Percentiles rank a stretch among this genome's conserved stretches.
These are phyloP conservation scores for Drosophila kohkoa DNA, from an alignment of 1,140 invertebrate genomes.

Conservation along the genomic window DNA sequence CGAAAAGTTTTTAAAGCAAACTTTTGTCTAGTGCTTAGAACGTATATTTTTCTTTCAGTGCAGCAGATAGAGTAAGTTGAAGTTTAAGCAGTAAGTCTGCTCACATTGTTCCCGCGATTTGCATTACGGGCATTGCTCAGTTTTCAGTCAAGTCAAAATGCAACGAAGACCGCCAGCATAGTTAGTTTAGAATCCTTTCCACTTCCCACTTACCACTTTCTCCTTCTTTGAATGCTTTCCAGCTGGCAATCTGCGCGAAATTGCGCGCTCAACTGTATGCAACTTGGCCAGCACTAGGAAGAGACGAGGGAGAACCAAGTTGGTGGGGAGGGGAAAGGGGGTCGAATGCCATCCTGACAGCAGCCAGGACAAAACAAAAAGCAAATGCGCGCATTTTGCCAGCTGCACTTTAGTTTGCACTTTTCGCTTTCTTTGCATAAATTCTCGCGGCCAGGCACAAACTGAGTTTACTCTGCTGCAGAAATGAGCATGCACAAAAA, in stretches of 20 bases:
- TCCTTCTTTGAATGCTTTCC: conserved; percentile 14
- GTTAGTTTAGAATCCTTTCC: conserved; percentile 3
- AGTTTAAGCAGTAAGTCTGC: conserved; percentile 30
- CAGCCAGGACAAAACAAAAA: conserved; percentile 68
- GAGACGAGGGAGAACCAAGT: neutral
- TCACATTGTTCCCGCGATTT: conserved; percentile 77
- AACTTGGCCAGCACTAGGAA: conserved; percentile 1
- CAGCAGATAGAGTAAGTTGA: neutral
- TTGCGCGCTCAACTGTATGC: conserved; percentile 74
- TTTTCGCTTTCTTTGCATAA: conserved; percentile 83
- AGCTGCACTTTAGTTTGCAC: conserved; percentile 80
- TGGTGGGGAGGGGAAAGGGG: neutral
- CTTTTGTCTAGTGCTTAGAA: too few species aligned
- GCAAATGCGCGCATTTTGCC: conserved; percentile 70
- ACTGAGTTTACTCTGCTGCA: conserved; percentile 70
- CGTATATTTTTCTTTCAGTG: too few species aligned
- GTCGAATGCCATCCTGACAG: conserved; percentile 20
- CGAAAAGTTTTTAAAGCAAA: too few species aligned
- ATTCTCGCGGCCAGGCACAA: conserved; percentile 62
- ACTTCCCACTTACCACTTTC: neutral
- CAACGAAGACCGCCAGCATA: conserved; percentile 21
- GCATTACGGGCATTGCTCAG: conserved; percentile 78
- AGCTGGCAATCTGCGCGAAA: conserved; percentile 75
- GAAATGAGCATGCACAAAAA: conserved; percentile 75
- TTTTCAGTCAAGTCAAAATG: conserved; percentile 51